Evolutionary conservation across 2,888 invertebrate species (phyloP).

Genomic region (Mythimna pallens): DNA sequence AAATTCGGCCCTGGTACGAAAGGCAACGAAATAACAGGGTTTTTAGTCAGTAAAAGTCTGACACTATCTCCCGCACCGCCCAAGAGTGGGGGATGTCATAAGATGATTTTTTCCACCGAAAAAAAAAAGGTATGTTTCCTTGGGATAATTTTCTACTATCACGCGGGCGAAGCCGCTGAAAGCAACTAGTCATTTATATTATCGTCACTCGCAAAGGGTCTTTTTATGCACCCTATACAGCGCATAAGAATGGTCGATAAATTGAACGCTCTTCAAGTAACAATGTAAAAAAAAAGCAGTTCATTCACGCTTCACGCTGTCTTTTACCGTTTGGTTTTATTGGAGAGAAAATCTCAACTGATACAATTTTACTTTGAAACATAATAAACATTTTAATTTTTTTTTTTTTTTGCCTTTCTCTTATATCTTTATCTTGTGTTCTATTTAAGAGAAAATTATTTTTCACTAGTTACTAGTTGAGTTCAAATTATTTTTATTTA

Average conservation of each 20-base stretch:
- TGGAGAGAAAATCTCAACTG: constrained; percentile 9
- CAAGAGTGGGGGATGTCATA: too few species aligned
- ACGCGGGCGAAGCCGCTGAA: background rate
- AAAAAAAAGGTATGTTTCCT: too few species aligned
- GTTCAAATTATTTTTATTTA: too few species aligned
- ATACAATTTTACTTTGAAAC: background rate
- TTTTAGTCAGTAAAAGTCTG: too few species aligned
- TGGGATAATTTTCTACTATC: too few species aligned
- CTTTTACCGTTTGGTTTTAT: constrained; percentile 15
- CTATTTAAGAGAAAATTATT: background rate
- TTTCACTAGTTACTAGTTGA: background rate
- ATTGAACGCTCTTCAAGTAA: constrained; percentile 3
- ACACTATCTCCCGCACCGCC: too few species aligned
- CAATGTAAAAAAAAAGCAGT: background rate
- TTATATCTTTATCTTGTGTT: background rate
- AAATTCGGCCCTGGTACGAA: too few species aligned
- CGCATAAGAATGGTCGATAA: background rate
- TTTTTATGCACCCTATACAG: background rate
- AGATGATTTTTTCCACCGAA: too few species aligned
- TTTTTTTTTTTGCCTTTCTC: too few species aligned
- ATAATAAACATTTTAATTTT: background rate
- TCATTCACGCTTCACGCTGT: background rate
- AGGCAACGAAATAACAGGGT: too few species aligned
- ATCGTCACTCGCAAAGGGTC: background rate
- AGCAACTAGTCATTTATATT: constrained; percentile 5